Evolutionary conservation across 1,140 invertebrate genomes (phyloP).

Genomic region (Paracyclopina nana): DNA sequence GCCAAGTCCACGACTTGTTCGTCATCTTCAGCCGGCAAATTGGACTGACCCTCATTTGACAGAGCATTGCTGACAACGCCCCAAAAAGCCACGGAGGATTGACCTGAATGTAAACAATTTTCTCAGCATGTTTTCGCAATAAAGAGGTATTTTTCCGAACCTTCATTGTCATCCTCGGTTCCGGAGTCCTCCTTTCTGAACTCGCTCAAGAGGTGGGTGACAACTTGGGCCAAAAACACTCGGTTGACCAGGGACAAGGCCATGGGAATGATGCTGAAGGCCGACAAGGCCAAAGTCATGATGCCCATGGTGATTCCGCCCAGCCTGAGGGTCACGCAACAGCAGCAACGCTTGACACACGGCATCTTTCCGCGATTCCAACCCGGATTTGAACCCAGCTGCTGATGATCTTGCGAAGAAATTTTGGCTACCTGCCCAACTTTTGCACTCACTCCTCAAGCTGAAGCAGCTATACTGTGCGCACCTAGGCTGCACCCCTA

Average conservation of each 20-base stretch:
- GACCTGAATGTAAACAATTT: neutral
- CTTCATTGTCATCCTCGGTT: neutral
- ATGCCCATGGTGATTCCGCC: slow-evolving; percentile 13
- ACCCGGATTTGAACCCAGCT: neutral
- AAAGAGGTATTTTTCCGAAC: neutral
- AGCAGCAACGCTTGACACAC: slow-evolving; percentile 3
- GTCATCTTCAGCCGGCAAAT: neutral
- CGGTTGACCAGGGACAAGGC: neutral
- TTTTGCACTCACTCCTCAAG: neutral
- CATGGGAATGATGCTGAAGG: slow-evolving; percentile 8
- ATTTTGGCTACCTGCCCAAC: neutral
- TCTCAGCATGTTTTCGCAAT: neutral
- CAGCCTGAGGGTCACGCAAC: slow-evolving; percentile 11
- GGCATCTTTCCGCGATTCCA: neutral
- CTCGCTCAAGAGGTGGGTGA: neutral
- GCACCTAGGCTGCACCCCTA: neutral
- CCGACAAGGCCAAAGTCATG: slow-evolving; percentile 6
- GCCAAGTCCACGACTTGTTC: neutral
- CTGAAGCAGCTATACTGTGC: neutral
- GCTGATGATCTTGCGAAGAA: neutral
- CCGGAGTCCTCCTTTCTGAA: neutral
- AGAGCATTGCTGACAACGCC: neutral
- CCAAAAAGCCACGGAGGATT: neutral
- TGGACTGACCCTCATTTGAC: neutral
- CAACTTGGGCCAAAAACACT: neutral